phyloP scores from a whole-genome alignment of 2,113 vertebrate species.

The Carollia perspicillata region DNA sequence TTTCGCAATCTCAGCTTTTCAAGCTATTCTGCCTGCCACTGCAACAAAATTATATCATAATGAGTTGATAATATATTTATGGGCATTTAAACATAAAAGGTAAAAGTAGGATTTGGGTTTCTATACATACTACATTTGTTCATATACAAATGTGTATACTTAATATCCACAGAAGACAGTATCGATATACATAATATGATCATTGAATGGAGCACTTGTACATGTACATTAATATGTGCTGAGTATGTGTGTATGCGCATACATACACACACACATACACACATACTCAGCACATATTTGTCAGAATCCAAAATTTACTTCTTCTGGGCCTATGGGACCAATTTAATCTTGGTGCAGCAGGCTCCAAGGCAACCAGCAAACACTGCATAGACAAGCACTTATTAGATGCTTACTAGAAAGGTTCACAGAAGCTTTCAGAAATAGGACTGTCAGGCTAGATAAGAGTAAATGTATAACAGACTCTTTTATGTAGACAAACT shows the following conservation, averaged over 20 bases:
- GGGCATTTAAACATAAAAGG: neutral
- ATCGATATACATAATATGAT: neutral
- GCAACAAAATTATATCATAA: neutral
- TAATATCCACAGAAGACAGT: neutral
- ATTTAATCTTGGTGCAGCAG: constrained; percentile 2
- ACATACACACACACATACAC: neutral
- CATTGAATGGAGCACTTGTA: neutral
- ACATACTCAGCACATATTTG: neutral
- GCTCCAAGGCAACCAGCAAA: constrained; percentile 28
- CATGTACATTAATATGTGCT: neutral
- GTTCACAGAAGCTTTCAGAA: constrained; percentile 30
- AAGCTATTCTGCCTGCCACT: neutral
- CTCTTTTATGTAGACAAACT: neutral
- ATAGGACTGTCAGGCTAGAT: neutral
- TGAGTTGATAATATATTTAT: neutral
- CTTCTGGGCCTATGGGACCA: neutral
- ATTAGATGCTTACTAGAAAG: neutral
- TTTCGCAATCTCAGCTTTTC: neutral
- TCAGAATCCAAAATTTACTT: constrained; percentile 41
- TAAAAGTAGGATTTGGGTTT: neutral
- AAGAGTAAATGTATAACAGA: neutral
- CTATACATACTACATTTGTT: neutral
- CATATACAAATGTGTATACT: neutral
- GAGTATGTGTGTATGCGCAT: too few relatives aligned
- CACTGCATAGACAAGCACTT: neutral